Evolutionary conservation across 2,888 invertebrate species (phyloP).

Genomic region (Cyaniris semiargus): DNA sequence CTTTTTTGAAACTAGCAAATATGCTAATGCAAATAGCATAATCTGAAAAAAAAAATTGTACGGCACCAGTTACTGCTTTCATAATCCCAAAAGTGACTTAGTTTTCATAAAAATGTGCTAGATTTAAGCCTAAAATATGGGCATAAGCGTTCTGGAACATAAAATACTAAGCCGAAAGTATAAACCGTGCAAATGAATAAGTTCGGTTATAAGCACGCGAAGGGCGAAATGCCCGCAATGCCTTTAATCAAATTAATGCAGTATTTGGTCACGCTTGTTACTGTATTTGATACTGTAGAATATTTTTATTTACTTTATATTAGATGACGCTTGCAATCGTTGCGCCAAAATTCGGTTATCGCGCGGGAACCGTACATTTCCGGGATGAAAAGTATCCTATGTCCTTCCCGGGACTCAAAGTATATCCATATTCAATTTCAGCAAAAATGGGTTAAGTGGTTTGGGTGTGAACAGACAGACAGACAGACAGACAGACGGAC

Average conservation of each 20-base stretch:
- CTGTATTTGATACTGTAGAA: background rate
- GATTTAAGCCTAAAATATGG: background rate
- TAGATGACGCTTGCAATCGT: too few relatives aligned
- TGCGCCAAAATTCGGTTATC: too few relatives aligned
- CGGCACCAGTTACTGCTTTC: background rate
- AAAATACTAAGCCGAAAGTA: conserved; percentile 18
- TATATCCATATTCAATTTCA: too few relatives aligned
- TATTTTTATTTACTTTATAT: background rate
- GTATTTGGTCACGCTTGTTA: conserved; percentile 27
- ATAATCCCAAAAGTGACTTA: background rate
- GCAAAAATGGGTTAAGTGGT: too few relatives aligned
- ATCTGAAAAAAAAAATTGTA: background rate
- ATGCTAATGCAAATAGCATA: background rate
- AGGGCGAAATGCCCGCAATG: conserved; percentile 16
- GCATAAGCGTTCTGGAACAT: background rate
- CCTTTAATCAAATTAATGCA: conserved; percentile 28
- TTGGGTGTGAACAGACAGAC: too few relatives aligned
- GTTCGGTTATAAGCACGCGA: conserved; percentile 22
- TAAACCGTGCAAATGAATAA: conserved; percentile 4
- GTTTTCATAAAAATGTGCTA: background rate
- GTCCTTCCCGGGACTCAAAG: too few relatives aligned
- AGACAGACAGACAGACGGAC: too few relatives aligned
- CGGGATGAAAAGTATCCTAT: too few relatives aligned
- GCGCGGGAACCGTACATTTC: too few relatives aligned
- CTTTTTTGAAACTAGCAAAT: background rate